Conservation (phyloP, 1,140 invertebrate genomes). For the Rhopalosiphum padi region DNA sequence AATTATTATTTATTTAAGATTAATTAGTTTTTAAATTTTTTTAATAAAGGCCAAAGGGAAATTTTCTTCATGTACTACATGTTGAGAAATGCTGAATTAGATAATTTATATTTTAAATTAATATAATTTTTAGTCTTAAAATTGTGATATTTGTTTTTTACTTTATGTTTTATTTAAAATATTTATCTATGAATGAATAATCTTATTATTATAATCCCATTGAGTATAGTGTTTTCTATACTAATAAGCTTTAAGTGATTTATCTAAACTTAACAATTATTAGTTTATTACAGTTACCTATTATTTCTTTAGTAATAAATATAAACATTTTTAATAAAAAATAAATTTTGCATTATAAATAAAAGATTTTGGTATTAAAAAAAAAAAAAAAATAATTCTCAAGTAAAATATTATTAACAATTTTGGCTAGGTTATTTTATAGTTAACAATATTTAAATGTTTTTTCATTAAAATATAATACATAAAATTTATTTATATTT, state of each 20-base stretch:
- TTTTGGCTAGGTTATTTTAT: not conserved
- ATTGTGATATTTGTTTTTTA: not conserved
- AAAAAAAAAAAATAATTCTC: no score
- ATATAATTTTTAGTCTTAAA: not conserved
- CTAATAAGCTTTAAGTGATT: not conserved
- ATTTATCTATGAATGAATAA: not conserved
- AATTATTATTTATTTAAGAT: not conserved
- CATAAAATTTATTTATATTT: slow-evolving; percentile 59
- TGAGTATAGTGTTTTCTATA: not conserved
- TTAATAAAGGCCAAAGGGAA: no score
- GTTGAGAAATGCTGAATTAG: no score
- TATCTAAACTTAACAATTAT: not conserved
- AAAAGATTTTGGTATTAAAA: no score
- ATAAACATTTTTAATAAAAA: not conserved
- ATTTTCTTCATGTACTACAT: no score
- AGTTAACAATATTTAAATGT: not conserved
- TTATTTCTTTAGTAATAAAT: not conserved
- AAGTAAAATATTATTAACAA: not conserved
- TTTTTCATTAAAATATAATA: not conserved
- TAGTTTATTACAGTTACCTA: not conserved
- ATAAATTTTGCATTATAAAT: no score
- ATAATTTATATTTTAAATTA: not conserved
- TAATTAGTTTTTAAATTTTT: not conserved
- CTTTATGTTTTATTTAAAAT: not conserved
- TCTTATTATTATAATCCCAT: not conserved